Evolutionary conservation across 2,113 vertebrate genomes (phyloP), one percentile per base, ranked within the genome.

Genomic region (Eulemur macaco): DNA sequence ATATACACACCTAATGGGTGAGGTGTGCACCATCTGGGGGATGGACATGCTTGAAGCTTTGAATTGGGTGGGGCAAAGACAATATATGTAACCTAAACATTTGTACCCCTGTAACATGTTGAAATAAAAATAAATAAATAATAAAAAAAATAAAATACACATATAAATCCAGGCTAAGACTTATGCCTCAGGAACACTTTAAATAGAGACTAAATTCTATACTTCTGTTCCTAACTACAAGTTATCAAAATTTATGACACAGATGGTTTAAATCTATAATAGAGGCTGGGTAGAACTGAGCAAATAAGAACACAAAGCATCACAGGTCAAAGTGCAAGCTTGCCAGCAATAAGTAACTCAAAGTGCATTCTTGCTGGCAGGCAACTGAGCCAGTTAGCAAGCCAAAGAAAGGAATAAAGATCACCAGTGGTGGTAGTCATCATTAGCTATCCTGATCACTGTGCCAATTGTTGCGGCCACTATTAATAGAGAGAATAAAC

Each of bases 171-270:
- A 21, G 42, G 5, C 13, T 34, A 88, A 81, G 29, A 27, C 6
- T 34, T 1, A 10, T 58, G 45, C 54, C 4, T 1, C 14, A n/a
- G 0, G 5, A 1, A 10, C 4, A 42, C 25, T 60, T 42, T 34
- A 82, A 25, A 3, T 5, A 73, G 8, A 5, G 10, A 17, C 17
- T 92, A 34, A n/a, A 15, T 54, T 4, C 23, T 20, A 21, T 74
- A 14, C 17, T 68, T 12, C 6, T 50, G 2, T 39, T 9, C 12
- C 39, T 96, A 52, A 82, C 7, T 77, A 25, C 8, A 50, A 89
- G 1, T 84, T 56, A 68, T 80, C 13, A 69, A 84, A 39, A 37
- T 7, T 69, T 39, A 21, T 71, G 10, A 27, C 14, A 29, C 64
- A 39, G 7, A 5, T 69, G 7, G 14, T 14, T 74, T 58, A 71